Base-by-base conservation (phyloP, 1,140 invertebrate species). In the Drosophila saltans region DNA sequence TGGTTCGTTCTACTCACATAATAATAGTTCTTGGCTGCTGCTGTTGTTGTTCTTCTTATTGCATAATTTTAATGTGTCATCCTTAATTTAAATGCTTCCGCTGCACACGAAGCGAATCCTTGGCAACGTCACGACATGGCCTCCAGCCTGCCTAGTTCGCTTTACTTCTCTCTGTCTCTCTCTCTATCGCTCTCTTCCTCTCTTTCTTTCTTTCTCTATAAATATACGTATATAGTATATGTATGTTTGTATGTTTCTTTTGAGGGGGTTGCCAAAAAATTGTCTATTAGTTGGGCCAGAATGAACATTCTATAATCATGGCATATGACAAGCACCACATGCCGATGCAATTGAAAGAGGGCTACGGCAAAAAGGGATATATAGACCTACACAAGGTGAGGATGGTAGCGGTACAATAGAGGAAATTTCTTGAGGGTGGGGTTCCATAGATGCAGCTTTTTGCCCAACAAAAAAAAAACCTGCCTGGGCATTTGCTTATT, bases 21-120 rank as follows among this genome's bases (percentile, higher is more conserved):
- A 88, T 86, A 88, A 86, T 82, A 77, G 76, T 69, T 62, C 39
- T 45, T 45, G 16, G 24, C 57, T 60, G 60, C n/a, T 43, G 59
- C 10, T 62, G 60, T 7, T 43, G 39, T 62, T 62, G 39, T 77
- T 80, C 82, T 82, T 86, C 76, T 89, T 88, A 89, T 88, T 88
- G 84, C 84, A 88, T 88, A 88, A 88, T 88, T 88, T 88, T 88
- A 89, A 88, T 88, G 84, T 88, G 84, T 88, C 84, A 81, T 88
- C 84, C 84, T 88, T 88, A 88, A 88, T 88, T 88, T 88, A 88
- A 88, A 88, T 88, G 84, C 84, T 88, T 88, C 84, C 84, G 85
- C 77, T 89, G 84, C 84, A 89, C 78, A 82, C 39, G 28, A 36
- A 41, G 62, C 71, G 75, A 69, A 88, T 83, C 84, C 81, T 88